phyloP scores from a whole-genome alignment of 2,888 invertebrate genomes.

The Tricholauxania praeusta region DNA sequence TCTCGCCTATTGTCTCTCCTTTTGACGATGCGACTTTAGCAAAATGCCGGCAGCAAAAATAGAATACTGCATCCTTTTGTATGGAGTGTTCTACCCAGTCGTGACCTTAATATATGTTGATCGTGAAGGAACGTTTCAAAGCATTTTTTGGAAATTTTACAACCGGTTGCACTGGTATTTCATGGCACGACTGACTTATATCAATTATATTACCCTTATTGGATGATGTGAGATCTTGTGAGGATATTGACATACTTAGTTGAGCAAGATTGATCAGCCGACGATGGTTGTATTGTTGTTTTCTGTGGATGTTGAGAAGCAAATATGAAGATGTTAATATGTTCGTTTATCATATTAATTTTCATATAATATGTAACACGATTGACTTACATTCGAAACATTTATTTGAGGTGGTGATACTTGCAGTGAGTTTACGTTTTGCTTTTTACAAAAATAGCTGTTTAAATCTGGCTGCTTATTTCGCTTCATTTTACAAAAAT shows the following conservation, averaged over 20 bases:
- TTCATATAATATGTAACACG: background rate
- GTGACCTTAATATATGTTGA: background rate
- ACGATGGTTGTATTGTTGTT: conserved; percentile 1
- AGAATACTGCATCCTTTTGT: conserved; percentile 4
- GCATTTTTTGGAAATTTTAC: conserved; percentile 1
- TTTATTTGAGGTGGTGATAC: too few relatives aligned
- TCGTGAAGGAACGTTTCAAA: background rate
- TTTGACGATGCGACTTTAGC: background rate
- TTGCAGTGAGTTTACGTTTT: too few relatives aligned
- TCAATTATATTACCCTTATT: background rate
- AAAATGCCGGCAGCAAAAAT: conserved; percentile 1
- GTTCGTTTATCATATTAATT: background rate
- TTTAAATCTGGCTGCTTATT: too few relatives aligned
- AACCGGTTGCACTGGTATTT: conserved; percentile 5
- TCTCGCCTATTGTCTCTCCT: background rate
- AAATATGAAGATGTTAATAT: background rate
- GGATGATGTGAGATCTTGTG: background rate
- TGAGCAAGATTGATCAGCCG: background rate
- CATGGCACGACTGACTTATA: background rate
- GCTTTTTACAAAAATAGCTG: too few relatives aligned
- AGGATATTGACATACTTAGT: too few relatives aligned
- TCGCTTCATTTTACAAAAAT: too few relatives aligned
- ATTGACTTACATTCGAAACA: too few relatives aligned
- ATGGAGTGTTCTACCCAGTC: background rate
- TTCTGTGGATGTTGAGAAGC: background rate